phyloP scores from a whole-genome alignment of 2,888 invertebrate species.

The Caenorhabditis sp. region DNA sequence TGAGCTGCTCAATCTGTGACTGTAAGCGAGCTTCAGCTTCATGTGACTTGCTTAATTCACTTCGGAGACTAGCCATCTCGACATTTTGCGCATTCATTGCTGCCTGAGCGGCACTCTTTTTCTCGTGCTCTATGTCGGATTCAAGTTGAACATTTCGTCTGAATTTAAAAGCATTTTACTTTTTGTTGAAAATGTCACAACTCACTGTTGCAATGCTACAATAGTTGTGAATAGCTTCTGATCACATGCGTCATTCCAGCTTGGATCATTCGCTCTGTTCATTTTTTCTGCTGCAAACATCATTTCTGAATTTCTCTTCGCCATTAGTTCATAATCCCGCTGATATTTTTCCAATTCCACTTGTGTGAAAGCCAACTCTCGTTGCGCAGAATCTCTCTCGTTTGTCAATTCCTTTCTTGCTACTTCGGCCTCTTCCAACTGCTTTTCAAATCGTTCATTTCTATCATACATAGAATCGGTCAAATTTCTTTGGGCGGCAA shows the following conservation, averaged over 20 bases:
- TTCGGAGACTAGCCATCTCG: slow-evolving; percentile 31
- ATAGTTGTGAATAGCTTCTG: slow-evolving; percentile 38
- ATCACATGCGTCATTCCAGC: slow-evolving; percentile 23
- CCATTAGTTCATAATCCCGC: slow-evolving; percentile 39
- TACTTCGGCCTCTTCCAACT: slow-evolving; percentile 36
- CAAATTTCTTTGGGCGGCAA: slow-evolving; percentile 33
- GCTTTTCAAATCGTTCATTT: slow-evolving; percentile 22
- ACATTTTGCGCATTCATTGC: slow-evolving; percentile 42
- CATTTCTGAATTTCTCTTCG: slow-evolving; percentile 26
- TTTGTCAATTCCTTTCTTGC: slow-evolving; percentile 26
- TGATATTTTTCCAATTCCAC: slow-evolving; percentile 61
- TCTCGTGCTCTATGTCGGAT: slow-evolving; percentile 44
- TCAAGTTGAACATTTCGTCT: slow-evolving; percentile 50
- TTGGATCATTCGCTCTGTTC: slow-evolving; percentile 11
- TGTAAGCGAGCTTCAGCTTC: slow-evolving; percentile 32
- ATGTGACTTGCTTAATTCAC: slow-evolving; percentile 35
- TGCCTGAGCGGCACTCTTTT: slow-evolving; percentile 37
- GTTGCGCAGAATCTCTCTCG: slow-evolving; percentile 40
- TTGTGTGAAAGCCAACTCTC: slow-evolving; percentile 60
- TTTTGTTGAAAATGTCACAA: not conserved
- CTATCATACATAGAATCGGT: slow-evolving; percentile 37
- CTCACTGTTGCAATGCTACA: slow-evolving; percentile 33
- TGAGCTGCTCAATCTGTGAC: slow-evolving; percentile 38
- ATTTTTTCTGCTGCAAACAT: slow-evolving; percentile 28
- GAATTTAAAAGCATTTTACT: not conserved